Evolutionary conservation across 2,113 vertebrate genomes (phyloP), one percentile per base, ranked within the genome.

Genomic region (Acinonyx jubatus): DNA sequence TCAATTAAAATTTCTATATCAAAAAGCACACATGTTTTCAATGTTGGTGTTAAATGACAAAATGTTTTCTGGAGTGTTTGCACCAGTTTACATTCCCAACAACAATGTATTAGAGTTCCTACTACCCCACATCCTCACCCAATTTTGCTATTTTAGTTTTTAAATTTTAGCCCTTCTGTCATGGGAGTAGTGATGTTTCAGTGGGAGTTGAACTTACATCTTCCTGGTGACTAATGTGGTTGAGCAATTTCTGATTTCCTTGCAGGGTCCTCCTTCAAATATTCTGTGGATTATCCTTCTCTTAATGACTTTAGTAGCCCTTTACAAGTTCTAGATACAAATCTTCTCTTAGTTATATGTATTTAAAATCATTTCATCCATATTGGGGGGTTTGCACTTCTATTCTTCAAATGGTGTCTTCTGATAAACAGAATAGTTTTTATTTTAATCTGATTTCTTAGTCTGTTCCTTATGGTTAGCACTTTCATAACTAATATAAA

Each of bases 391-490:
- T 2, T 92, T 61, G 13, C 7, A 76, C 76, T 89, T 63, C 55
- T 10, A 31, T 86, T 93, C 31, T 91, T 94, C 87, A 63, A 69
- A 87, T 36, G 6, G 0, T 87, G 2, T 71, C 27, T 91, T 76
- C 63, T 86, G 45, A 57, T 71, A 84, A 52, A 86, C 7, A 96
- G 19, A 89, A 33, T 69, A 16, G 36, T 23, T 74, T 84, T 85
- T n/a, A 81, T 86, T 65, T 76, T 91, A 81, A 88, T 52, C 50
- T 94, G 27, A 65, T 76, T 94, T 86, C 33, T 84, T 55, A 87
- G 21, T 52, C 21, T 88, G 29, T 71, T 92, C 18, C 18, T 88
- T 68, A 84, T 4, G 14, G 7, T 57, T 90, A 36, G 16, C 83
- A 74, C 2, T 89, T 90, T 66, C 81, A 16, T 88, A 81, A 85